Conservation (phyloP, 2,797 vertebrate genomes). For the Sebastes dallii region DNA sequence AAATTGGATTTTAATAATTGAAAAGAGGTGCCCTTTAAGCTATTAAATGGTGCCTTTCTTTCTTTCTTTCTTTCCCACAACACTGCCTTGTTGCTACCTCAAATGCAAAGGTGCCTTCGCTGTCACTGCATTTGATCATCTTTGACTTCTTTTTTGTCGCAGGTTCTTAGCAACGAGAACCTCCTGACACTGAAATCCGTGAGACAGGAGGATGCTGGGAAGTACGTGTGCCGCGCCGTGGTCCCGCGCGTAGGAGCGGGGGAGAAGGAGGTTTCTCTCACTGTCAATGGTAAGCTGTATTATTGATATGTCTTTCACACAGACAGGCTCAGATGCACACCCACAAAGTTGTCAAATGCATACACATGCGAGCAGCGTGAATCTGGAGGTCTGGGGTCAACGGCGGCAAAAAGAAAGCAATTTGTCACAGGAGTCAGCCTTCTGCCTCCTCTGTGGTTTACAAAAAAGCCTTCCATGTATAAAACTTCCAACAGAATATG, state of each 20-base stretch:
- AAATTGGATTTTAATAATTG: conserved; percentile 89
- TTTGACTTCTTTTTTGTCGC: conserved; percentile 46
- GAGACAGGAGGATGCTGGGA: conserved; percentile 96
- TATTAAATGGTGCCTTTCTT: conserved; percentile 61
- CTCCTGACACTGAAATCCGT: conserved; percentile 93
- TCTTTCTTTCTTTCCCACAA: conserved; percentile 31
- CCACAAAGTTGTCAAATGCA: conserved; percentile 27
- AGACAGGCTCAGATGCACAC: conserved; percentile 15
- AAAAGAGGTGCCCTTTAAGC: conserved; percentile 77
- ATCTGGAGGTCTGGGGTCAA: conserved; percentile 49
- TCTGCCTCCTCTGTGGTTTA: conserved; percentile 29
- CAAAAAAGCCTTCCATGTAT: not conserved
- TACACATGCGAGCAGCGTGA: conserved; percentile 24
- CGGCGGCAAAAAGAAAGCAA: conserved; percentile 42
- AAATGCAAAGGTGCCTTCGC: conserved; percentile 51
- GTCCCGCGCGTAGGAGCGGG: conserved; percentile 94
- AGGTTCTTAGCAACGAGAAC: conserved; percentile 99
- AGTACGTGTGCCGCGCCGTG: conserved; percentile 95
- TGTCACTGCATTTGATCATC: conserved; percentile 58
- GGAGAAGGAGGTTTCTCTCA: conserved; percentile 95
- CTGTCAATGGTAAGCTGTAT: conserved; percentile 91
- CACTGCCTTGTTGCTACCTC: conserved; percentile 39
- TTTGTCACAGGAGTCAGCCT: conserved; percentile 50
- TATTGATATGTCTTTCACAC: conserved; percentile 29
- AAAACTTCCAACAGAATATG: conserved; percentile 7